These are phyloP conservation scores for Crioceris asparagi DNA, from an alignment of 2,888 invertebrate species.

Conservation along the genomic window DNA sequence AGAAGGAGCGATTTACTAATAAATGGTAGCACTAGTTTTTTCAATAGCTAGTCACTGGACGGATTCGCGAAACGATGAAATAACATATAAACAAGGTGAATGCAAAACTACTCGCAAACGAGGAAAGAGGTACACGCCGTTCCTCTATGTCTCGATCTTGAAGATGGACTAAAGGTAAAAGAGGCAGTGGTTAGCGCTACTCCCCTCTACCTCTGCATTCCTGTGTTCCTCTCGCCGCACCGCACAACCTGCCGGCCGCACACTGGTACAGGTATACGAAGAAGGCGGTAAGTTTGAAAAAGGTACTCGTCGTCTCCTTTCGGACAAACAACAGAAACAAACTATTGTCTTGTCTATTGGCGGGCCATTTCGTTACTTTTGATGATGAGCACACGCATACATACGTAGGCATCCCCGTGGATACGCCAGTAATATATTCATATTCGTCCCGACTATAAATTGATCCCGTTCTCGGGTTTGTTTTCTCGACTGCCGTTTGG, in stretches of 20 bases:
- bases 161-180: slow-evolving; percentile 36
- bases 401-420: no score
- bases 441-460: slow-evolving; percentile 28
- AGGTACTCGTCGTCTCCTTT: slow-evolving; percentile 24
- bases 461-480: slow-evolving; percentile 20
- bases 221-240: slow-evolving; percentile 35
- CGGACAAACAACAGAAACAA: slow-evolving; percentile 34
- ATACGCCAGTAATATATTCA: slow-evolving; percentile 34
- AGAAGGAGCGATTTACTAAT: no score
- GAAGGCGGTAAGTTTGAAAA: slow-evolving; percentile 32
- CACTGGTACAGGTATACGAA: slow-evolving; percentile 25
- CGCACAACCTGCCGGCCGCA: slow-evolving; percentile 27
- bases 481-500: slow-evolving; percentile 11
- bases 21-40: no score
- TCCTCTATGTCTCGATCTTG: slow-evolving; percentile 32
- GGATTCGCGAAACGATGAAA: no score
- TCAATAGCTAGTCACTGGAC: no score
- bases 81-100: slow-evolving; percentile 17
- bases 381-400: slow-evolving; percentile 31
- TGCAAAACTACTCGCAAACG: no score
- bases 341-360: slow-evolving; percentile 38
- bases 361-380: slow-evolving; percentile 28
- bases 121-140: slow-evolving; percentile 25
- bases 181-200: slow-evolving; percentile 32
- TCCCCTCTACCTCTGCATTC: slow-evolving; percentile 39